phyloP scores from a whole-genome alignment of 2,797 vertebrate genomes.

The Otolemur crassicaudatus region DNA sequence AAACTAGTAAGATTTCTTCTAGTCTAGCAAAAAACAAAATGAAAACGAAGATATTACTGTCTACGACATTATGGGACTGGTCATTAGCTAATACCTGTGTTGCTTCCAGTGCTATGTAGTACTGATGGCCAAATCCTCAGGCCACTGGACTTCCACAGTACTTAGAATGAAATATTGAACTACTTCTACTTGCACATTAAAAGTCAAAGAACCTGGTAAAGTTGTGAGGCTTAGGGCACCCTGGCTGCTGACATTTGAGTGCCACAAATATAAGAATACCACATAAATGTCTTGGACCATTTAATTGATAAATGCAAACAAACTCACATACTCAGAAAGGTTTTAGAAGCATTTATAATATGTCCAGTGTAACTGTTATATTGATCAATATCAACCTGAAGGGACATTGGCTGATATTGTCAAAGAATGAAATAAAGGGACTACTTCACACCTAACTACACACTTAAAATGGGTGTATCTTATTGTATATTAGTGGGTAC shows the following conservation, averaged over 20 bases:
- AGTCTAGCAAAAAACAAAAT: not conserved
- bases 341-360: slow-evolving; percentile 36
- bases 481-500: not conserved
- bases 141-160: not conserved
- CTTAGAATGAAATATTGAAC: slow-evolving; percentile 14
- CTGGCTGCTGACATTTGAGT: slow-evolving; percentile 10
- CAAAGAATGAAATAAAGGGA: slow-evolving; percentile 29
- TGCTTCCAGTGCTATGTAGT: not conserved
- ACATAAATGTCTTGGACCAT: slow-evolving; percentile 2
- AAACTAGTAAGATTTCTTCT: slow-evolving; percentile 39
- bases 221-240: not conserved
- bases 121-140: not conserved
- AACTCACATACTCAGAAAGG: not conserved
- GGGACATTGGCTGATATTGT: not conserved
- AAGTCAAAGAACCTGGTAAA: slow-evolving; percentile 18
- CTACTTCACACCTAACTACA: slow-evolving; percentile 26
- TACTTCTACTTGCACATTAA: slow-evolving; percentile 41
- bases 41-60: not conserved
- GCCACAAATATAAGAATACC: slow-evolving; percentile 51
- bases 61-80: not conserved
- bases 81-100: not conserved
- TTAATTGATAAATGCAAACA: slow-evolving; percentile 35
- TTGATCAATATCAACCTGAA: not conserved
- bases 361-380: not conserved
- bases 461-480: not conserved